These are phyloP conservation scores for Drosophila buzzatii DNA, from an alignment of 2,888 invertebrate species.

Conservation along the genomic window DNA sequence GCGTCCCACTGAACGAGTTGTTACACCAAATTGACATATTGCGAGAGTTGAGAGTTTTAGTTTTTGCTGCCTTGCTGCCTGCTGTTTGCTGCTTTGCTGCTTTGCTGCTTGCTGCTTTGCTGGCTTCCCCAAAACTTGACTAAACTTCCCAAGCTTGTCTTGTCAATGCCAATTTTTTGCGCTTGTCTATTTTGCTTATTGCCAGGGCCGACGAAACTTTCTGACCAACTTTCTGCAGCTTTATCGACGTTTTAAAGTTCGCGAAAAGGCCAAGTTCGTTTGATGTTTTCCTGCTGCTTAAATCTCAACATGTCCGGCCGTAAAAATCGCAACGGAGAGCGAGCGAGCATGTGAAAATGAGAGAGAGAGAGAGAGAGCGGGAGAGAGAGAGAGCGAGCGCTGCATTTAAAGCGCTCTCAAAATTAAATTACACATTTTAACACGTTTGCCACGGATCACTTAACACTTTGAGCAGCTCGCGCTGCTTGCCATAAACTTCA, in stretches of 20 bases:
- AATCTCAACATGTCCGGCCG: constrained; percentile 45
- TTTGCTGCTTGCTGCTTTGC: background rate
- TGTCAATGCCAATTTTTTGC: constrained; percentile 73
- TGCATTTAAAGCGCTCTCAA: constrained; percentile 43
- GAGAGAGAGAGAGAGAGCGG: no score
- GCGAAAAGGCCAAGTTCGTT: constrained; percentile 20
- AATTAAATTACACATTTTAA: constrained; percentile 76
- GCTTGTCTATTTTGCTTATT: constrained; percentile 70
- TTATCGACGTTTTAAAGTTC: constrained; percentile 57
- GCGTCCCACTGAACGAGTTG: constrained; percentile 68
- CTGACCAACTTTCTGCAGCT: constrained; percentile 48
- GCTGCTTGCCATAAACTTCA: constrained; percentile 45
- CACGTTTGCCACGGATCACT: constrained; percentile 66
- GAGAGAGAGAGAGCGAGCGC: background rate
- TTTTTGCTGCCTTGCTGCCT: constrained; percentile 3
- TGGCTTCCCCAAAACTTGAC: constrained; percentile 27
- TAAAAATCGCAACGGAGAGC: constrained; percentile 35
- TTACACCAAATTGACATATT: constrained; percentile 78
- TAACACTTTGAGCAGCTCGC: constrained; percentile 51
- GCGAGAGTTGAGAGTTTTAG: constrained; percentile 38
- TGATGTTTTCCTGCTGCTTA: constrained; percentile 29
- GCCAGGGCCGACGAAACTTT: constrained; percentile 28
- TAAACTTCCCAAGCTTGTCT: constrained; percentile 37
- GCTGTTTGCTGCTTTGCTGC: background rate
- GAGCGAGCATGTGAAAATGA: no score